A percentile compares a stretch with the other conserved stretches of the same genome.
phyloP scores from a whole-genome alignment of 2,888 invertebrate species.

The Harpalus rubripes region DNA sequence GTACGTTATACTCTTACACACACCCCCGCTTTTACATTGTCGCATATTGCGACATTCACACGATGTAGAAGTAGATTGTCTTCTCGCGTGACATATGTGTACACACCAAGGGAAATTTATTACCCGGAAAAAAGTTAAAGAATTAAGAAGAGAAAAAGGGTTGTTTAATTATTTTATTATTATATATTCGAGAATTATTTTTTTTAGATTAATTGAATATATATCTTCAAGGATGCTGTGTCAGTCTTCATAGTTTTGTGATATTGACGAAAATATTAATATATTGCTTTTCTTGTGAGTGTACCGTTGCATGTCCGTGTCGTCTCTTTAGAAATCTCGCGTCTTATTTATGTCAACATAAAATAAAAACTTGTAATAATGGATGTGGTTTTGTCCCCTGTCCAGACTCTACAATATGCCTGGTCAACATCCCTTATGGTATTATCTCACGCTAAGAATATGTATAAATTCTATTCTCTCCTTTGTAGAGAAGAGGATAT shows the following conservation, averaged over 20 bases:
- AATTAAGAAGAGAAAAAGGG: too few relatives aligned
- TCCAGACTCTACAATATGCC: neutral
- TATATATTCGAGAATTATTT: neutral
- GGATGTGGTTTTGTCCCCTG: slow-evolving; percentile 33
- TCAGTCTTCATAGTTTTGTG: neutral
- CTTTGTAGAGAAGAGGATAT: neutral
- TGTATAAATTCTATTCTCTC: neutral
- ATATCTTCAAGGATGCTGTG: neutral
- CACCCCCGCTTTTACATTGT: neutral
- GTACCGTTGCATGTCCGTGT: slow-evolving; percentile 33
- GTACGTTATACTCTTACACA: neutral
- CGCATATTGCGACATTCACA: neutral
- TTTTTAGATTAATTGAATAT: neutral
- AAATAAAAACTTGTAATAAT: slow-evolving; percentile 60
- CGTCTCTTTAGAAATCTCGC: slow-evolving; percentile 46
- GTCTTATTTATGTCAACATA: slow-evolving; percentile 62
- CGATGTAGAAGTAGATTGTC: neutral
- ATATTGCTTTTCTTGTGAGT: slow-evolving; percentile 6
- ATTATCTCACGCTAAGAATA: neutral
- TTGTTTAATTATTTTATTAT: neutral
- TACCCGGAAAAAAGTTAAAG: neutral
- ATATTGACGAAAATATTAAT: too few relatives aligned
- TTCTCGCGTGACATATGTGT: neutral
- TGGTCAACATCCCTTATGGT: neutral
- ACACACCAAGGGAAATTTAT: neutral